phyloP scores from a whole-genome alignment of 2,113 vertebrate species.

The Romanogobio albipinnatus region DNA sequence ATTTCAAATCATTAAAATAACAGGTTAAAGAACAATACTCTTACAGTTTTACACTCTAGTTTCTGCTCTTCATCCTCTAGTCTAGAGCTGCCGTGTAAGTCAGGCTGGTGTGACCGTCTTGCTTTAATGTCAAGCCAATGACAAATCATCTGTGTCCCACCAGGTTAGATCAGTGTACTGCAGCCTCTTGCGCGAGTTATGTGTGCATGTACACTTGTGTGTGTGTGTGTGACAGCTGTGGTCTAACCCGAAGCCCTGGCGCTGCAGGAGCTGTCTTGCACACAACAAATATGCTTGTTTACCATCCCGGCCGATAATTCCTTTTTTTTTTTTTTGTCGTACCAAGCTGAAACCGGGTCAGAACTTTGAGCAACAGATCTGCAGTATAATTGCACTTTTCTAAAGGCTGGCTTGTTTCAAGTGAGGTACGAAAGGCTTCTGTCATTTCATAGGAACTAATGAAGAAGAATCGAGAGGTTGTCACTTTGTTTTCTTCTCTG shows the following conservation, averaged over 20 bases:
- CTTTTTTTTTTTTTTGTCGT: background rate
- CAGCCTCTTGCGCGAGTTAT: background rate
- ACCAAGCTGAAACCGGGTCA: conserved; percentile 4
- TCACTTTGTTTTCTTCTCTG: conserved; percentile 22
- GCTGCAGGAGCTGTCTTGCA: background rate
- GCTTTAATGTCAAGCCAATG: conserved; percentile 71
- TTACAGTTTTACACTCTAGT: background rate
- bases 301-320: background rate
- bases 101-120: conserved; percentile 69
- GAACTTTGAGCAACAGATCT: conserved; percentile 10
- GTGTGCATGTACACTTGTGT: background rate
- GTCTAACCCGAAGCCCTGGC: conserved; percentile 40
- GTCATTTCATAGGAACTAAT: conserved; percentile 7
- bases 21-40: background rate
- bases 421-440: conserved; percentile 12
- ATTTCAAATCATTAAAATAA: background rate
- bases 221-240: conserved; percentile 25
- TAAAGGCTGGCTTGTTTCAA: background rate
- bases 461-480: conserved; percentile 33
- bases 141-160: conserved; percentile 69
- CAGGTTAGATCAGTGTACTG: conserved; percentile 46
- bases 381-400: background rate
- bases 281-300: conserved; percentile 40
- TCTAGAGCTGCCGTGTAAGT: background rate
- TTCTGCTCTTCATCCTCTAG: background rate